Base-by-base conservation (phyloP, 2,888 invertebrate species). In the Hecatera dysodea region DNA sequence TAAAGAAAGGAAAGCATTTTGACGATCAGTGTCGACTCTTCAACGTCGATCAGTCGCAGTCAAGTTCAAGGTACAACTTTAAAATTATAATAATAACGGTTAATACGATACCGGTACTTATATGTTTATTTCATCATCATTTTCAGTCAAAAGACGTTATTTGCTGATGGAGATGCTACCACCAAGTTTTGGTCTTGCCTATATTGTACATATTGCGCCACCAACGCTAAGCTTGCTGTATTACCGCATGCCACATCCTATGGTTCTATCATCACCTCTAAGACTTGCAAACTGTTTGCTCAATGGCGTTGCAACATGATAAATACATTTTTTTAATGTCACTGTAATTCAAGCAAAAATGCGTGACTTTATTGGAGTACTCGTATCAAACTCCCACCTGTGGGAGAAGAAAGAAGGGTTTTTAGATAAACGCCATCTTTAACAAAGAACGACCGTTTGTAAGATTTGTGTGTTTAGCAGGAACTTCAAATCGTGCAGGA, bases 391-490 rank as follows among this genome's bases (percentile, higher is more conserved):
- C 36, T 68, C 44, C 55, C 57, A 72, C 61, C 52, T 63, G 46
- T 53, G 27, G 56, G 53, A 72, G 39, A 57, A 50, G 56, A 67
- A 63, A 69, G 73, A 72, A 44, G 53, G 57, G 67, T 72, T 70
- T 44, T 78, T 78, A 75, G 57, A 71, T 64, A 65, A 59, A 57
- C 33, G 36, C 17, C 60, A 66, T 62, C 67, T 83, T 83, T 61
- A 82, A 81, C 81, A 78, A 82, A 75, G 78, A 82, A 81, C 69
- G 75, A 75, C 75, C 63, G 65, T 81, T 81, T 68, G 69, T 67
- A 67, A 55, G 44, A 24, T 52, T 33, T 36, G 36, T 36, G 36
- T 48, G 24, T 36, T 67, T 76, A 33, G 36, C 7, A 19, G 53
- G 52, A 81, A 72, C 44, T 75, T 71, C 44, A 59, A 67, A 57